Percentiles rank a stretch among this genome's conserved stretches.
phyloP scores from a whole-genome alignment of 2,888 invertebrate genomes.

The Cecidostiba fungosa region DNA sequence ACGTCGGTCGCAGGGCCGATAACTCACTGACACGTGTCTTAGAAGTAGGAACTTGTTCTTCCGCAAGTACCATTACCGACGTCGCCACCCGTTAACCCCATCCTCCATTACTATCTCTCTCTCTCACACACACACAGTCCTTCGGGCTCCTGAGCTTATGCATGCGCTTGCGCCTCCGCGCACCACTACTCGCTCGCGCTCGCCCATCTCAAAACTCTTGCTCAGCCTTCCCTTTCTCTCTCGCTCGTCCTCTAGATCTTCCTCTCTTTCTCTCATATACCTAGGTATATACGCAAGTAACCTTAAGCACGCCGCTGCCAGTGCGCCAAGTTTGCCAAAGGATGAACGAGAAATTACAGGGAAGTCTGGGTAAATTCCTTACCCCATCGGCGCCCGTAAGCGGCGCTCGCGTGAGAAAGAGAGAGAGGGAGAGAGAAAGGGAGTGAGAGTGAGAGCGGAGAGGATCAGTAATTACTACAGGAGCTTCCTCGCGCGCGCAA shows the following conservation, averaged over 20 bases:
- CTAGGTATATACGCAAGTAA: neutral
- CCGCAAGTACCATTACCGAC: slow-evolving; percentile 31
- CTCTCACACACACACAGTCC: neutral
- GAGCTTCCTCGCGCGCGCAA: slow-evolving; percentile 6
- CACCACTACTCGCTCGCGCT: neutral
- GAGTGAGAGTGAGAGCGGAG: neutral
- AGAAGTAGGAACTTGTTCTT: slow-evolving; percentile 31
- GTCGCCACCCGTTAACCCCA: slow-evolving; percentile 27
- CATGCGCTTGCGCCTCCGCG: slow-evolving; percentile 7
- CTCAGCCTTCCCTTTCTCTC: slow-evolving; percentile 4
- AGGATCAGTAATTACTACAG: slow-evolving; percentile 29
- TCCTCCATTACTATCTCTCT: slow-evolving; percentile 17
- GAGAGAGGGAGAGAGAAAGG: neutral
- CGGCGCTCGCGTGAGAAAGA: neutral
- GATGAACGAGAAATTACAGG: slow-evolving; percentile 34
- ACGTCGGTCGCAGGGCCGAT: slow-evolving; percentile 22
- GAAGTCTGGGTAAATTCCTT: slow-evolving; percentile 34
- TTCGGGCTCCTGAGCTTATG: neutral
- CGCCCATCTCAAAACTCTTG: slow-evolving; percentile 27
- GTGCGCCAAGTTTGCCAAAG: slow-evolving; percentile 26
- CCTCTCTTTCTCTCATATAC: neutral
- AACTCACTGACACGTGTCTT: slow-evolving; percentile 33
- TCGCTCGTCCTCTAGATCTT: neutral
- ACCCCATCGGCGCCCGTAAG: slow-evolving; percentile 53
- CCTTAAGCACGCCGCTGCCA: slow-evolving; percentile 23